Percentiles rank a stretch among this genome's conserved stretches.
Conservation (phyloP, 2,888 invertebrate genomes). For the Asteroscopus sphinx region DNA sequence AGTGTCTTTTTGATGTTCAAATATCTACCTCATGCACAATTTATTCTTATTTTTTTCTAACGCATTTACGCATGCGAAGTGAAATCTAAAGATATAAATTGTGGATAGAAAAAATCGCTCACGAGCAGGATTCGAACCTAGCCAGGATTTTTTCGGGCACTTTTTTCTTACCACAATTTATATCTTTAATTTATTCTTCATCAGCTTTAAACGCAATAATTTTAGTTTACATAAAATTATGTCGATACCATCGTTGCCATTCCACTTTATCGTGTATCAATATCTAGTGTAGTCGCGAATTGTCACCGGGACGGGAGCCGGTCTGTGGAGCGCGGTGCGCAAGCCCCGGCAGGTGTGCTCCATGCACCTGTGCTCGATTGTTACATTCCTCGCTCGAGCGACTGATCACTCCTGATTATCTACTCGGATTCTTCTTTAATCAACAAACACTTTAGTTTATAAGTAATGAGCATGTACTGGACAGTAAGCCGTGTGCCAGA, state of each 20-base stretch:
- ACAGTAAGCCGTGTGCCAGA: conserved; percentile 14
- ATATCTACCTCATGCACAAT: no score
- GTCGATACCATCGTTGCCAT: conserved; percentile 33
- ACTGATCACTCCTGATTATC: conserved; percentile 65
- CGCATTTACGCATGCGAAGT: no score
- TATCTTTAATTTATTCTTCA: no score
- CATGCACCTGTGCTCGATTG: conserved; percentile 82
- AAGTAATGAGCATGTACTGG: conserved; percentile 47
- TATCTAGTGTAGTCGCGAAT: conserved; percentile 61
- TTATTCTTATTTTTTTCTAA: no score
- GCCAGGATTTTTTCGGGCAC: no score
- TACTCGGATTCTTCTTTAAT: conserved; percentile 70
- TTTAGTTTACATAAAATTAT: conserved; percentile 19
- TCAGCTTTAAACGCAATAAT: no score
- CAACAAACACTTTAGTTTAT: conserved; percentile 59
- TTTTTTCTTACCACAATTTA: no score
- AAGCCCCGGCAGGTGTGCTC: conserved; percentile 76
- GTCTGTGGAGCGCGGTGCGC: conserved; percentile 16
- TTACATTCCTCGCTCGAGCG: conserved; percentile 70
- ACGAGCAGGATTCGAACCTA: no score
- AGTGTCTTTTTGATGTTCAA: no score
- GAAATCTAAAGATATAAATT: no score
- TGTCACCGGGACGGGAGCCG: conserved; percentile 53
- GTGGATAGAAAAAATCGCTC: no score
- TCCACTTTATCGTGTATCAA: conserved; percentile 35